Evolutionary conservation across 1,140 invertebrate species (phyloP), one percentile per base, ranked within the genome.

Genomic region (Cherax quadricarinatus): DNA sequence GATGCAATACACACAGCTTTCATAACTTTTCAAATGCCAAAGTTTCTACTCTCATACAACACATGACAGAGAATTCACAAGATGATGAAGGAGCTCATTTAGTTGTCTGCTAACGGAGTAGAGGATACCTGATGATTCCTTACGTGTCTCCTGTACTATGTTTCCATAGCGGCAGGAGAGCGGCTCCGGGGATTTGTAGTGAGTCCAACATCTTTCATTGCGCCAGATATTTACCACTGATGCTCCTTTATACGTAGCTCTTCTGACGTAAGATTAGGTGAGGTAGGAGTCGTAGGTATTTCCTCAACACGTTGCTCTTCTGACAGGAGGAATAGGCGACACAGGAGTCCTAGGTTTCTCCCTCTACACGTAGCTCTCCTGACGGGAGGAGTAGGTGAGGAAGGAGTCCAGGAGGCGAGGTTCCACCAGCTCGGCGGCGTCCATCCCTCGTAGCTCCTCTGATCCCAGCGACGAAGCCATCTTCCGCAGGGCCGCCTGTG

Each of bases 361-460:
- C 94, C 73, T 87, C 66, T 87, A 96, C 30, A 96, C 96, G 91
- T 96, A 97, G 94, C 96, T 97, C 95, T 97, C 97, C 94, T 97
- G 96, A 93, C 96, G 96, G 18, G 96, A 96, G 12, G 97, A 97
- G 94, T 97, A 97, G 41, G 96, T 95, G 53, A 97, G 95, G 94
- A 97, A 97, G 10, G 97, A 97, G 92, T 97, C 97, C 93, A 97
- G 95, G 1, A 97, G 95, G 89, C 96, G 95, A 41, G 96, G 96
- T 94, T 97, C 96, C 62, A 97, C 96, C 16, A 97, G 94, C 94
- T 97, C 96, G 86, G 96, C 96, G 30, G 96, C 95, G 94, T 96
- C 95, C 86, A 96, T 93, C 85, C 95, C 94, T 93, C 95, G 94
- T 60, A 97, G 95, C 66, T 96, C 95, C 81, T 96, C 95, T 10